Evolutionary conservation across 1,140 invertebrate species (phyloP).

Genomic region (Kradibia gibbosae): DNA sequence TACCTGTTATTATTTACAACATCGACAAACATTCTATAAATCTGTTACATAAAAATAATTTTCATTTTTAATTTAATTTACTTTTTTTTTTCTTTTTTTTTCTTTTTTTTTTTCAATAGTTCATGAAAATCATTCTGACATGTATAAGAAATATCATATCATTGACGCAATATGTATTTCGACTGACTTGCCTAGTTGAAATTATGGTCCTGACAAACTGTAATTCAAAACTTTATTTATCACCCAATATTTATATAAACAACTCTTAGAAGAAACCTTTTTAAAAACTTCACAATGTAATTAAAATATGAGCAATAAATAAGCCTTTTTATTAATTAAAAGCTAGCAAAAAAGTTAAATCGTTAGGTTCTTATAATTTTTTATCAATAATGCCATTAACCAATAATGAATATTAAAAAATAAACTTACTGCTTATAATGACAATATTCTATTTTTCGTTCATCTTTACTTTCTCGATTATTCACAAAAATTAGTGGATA

Average conservation of each 20-base stretch:
- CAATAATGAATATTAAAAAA: conserved; percentile 24
- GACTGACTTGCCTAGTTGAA: conserved; percentile 24
- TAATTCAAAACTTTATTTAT: conserved; percentile 26
- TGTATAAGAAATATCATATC: conserved; percentile 24
- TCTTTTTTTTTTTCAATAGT: conserved; percentile 52
- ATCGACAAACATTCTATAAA: conserved; percentile 65
- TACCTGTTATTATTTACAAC: conserved; percentile 70
- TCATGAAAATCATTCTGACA: conserved; percentile 27
- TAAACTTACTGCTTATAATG: conserved; percentile 15
- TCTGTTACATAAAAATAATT: conserved; percentile 70
- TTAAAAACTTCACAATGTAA: neutral
- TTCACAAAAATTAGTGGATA: conserved; percentile 63
- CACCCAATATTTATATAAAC: neutral
- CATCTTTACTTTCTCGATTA: conserved; percentile 35
- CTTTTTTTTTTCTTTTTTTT: conserved; percentile 57
- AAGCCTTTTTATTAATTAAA: neutral
- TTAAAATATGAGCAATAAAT: neutral
- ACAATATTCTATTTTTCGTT: neutral
- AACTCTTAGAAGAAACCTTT: neutral
- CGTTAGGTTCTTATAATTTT: neutral
- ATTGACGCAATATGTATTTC: conserved; percentile 20
- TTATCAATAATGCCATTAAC: neutral
- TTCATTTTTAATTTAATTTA: conserved; percentile 58
- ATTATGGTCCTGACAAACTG: conserved; percentile 3
- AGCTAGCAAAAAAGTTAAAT: conserved; percentile 12